Percentiles rank a stretch among this genome's conserved stretches.
Conservation (phyloP, 2,797 vertebrate species). For the Alauda arvensis region DNA sequence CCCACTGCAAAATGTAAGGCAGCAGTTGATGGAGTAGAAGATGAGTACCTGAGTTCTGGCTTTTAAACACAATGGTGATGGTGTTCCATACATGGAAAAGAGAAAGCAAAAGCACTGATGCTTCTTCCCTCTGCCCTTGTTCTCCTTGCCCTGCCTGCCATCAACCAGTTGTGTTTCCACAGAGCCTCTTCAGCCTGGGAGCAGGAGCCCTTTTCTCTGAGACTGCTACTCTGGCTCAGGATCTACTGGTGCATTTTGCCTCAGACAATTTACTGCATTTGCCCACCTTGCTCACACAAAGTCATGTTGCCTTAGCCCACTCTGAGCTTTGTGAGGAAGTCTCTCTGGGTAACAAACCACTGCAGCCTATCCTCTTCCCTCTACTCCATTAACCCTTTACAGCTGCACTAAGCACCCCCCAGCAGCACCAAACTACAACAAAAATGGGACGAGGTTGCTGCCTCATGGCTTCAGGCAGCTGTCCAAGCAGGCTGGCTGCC, state of each 20-base stretch:
- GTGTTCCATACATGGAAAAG: rapidly evolving
- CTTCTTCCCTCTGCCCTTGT: background rate
- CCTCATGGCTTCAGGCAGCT: background rate
- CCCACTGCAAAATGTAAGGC: background rate
- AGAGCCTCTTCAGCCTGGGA: background rate
- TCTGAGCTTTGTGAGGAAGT: background rate
- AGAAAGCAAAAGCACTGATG: background rate
- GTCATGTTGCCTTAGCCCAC: rapidly evolving
- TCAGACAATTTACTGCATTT: background rate
- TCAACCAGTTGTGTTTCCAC: rapidly evolving
- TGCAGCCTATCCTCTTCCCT: background rate
- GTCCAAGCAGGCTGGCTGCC: background rate
- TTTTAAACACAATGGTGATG: background rate
- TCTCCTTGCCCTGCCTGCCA: background rate
- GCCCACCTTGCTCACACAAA: background rate
- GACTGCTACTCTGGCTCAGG: background rate
- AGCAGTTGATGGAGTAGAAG: background rate
- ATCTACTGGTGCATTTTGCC: background rate
- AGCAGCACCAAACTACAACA: background rate
- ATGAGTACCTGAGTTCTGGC: rapidly evolving
- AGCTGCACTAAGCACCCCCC: background rate
- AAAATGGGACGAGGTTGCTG: rapidly evolving
- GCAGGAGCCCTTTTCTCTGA: rapidly evolving
- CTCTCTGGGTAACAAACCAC: background rate
- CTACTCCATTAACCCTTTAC: background rate